phyloP scores from a whole-genome alignment of 53 echinoderm and acorn worm species.

The Apostichopus leukothele region DNA sequence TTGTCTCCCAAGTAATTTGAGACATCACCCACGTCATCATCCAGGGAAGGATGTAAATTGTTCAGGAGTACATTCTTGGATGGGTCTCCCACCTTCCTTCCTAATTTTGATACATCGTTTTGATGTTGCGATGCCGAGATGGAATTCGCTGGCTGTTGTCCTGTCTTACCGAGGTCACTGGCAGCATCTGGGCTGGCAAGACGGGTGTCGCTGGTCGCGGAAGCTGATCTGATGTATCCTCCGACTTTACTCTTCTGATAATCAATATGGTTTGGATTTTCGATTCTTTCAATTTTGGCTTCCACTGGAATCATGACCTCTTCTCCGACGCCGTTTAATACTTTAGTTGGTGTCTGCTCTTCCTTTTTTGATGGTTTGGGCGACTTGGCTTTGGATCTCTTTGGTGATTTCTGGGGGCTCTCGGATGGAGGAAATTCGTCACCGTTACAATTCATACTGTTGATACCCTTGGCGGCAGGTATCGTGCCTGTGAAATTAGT shows the following conservation, averaged over 20 bases:
- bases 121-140: neutral
- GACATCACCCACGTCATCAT: neutral
- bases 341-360: neutral
- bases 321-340: conserved; percentile 36
- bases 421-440: neutral
- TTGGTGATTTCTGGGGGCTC: conserved; percentile 13
- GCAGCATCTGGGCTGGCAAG: conserved; percentile 35
- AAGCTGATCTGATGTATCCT: neutral
- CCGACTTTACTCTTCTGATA: conserved; percentile 15
- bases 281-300: conserved; percentile 51
- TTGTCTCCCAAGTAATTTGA: neutral
- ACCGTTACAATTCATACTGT: conserved; percentile 21
- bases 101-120: neutral
- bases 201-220: neutral
- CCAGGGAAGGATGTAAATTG: neutral
- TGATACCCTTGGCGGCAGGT: neutral
- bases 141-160: neutral
- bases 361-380: conserved; percentile 11
- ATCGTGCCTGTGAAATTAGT: neutral
- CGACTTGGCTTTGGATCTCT: neutral
- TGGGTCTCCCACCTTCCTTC: neutral
- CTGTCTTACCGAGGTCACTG: conserved; percentile 10
- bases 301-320: conserved; percentile 42
- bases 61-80: neutral
- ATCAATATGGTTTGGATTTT: conserved; percentile 46